phyloP scores from a whole-genome alignment of 2,888 invertebrate genomes.

The Napeogenes inachia region DNA sequence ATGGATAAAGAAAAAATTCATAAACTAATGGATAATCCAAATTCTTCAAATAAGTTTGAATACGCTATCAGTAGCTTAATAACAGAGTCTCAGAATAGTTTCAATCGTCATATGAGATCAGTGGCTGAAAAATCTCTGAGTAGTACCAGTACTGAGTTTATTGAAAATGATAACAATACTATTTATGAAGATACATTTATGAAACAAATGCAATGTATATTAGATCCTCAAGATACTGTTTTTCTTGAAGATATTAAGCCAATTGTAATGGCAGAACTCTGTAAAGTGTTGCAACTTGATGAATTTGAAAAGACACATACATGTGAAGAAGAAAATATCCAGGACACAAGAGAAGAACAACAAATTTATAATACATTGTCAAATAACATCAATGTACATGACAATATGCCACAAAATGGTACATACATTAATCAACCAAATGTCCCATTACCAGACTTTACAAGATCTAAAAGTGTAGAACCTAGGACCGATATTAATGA shows the following conservation, averaged over 20 bases:
- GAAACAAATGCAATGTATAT: conserved; percentile 80
- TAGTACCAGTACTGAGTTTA: conserved; percentile 64
- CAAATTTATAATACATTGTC: conserved; percentile 17
- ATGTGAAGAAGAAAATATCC: conserved; percentile 36
- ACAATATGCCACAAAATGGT: conserved; percentile 27
- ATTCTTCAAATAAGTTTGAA: conserved; percentile 72
- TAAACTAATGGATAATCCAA: conserved; percentile 70
- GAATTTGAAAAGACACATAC: conserved; percentile 50
- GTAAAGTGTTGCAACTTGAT: conserved; percentile 72
- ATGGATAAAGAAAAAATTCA: conserved; percentile 73
- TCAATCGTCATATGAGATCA: conserved; percentile 64
- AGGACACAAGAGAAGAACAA: conserved; percentile 13
- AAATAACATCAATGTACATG: conserved; percentile 15
- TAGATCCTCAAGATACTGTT: conserved; percentile 77
- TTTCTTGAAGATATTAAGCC: conserved; percentile 78
- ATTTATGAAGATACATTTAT: conserved; percentile 86
- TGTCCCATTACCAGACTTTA: conserved; percentile 14
- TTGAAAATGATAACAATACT: conserved; percentile 79
- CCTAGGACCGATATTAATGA: conserved; percentile 29
- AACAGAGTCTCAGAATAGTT: conserved; percentile 71
- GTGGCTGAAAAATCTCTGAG: conserved; percentile 69
- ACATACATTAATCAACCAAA: conserved; percentile 34
- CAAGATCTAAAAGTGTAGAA: conserved; percentile 25
- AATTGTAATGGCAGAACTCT: conserved; percentile 77
- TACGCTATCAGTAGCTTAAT: conserved; percentile 71